Conservation (phyloP, 37 sponge, comb jelly and placozoan species). For the Geodia barretti region DNA sequence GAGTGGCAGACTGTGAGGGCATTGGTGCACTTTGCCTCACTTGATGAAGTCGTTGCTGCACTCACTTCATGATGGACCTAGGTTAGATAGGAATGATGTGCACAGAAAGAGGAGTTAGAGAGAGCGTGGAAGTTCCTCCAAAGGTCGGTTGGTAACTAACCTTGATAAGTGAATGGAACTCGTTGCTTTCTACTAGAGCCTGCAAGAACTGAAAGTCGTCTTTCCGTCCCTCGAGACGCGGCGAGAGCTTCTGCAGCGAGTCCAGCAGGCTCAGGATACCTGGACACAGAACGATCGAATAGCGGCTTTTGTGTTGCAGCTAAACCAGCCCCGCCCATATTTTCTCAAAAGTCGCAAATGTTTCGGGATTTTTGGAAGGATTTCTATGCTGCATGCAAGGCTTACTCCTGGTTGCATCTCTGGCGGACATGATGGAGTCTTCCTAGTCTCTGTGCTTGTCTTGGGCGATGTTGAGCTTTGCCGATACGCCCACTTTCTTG, state of each 20-base stretch:
- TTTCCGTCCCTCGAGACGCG: slow-evolving; percentile 34
- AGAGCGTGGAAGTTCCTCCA: too few species aligned
- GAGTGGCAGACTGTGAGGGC: slow-evolving; percentile 47
- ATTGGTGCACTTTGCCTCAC: slow-evolving; percentile 23
- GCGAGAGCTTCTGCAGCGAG: slow-evolving; percentile 42
- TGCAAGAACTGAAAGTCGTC: slow-evolving; percentile 66
- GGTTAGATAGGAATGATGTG: neutral
- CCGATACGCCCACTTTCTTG: too few species aligned
- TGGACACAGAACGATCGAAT: slow-evolving; percentile 18
- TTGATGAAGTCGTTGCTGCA: neutral
- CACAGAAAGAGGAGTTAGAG: neutral
- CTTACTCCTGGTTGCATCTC: neutral
- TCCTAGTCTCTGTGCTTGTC: too few species aligned
- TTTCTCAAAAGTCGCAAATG: too few species aligned
- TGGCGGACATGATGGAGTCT: neutral
- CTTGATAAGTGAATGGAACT: slow-evolving; percentile 58
- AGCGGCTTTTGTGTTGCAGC: too few species aligned
- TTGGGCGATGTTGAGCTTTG: too few species aligned
- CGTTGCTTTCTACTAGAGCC: slow-evolving; percentile 38
- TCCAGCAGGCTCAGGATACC: slow-evolving; percentile 63
- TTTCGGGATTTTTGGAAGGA: too few species aligned
- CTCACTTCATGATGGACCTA: slow-evolving; percentile 45
- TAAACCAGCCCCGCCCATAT: slow-evolving; percentile 12
- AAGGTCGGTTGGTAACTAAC: slow-evolving; percentile 3
- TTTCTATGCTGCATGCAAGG: too few species aligned